Evolutionary conservation across 2,113 vertebrate genomes (phyloP).

Genomic region (Nymphicus hollandicus): DNA sequence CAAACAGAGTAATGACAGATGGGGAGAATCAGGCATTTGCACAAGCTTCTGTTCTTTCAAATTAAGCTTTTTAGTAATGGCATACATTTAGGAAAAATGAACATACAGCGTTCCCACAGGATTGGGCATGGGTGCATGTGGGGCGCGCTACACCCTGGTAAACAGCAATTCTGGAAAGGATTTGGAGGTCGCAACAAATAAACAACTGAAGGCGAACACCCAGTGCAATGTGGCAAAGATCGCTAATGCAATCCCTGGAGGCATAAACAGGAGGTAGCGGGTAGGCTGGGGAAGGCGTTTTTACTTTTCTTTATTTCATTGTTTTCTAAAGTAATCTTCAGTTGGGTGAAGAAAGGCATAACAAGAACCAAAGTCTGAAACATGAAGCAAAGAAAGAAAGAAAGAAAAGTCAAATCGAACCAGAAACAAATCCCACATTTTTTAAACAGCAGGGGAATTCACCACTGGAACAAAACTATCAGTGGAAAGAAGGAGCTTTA

Average conservation of each 20-base stretch:
- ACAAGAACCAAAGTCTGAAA: slow-evolving; percentile 33
- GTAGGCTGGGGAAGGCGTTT: neutral
- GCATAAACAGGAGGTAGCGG: neutral
- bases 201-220: neutral
- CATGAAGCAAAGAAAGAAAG: neutral
- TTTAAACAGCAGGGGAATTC: slow-evolving; percentile 9
- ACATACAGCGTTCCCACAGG: accelerated
- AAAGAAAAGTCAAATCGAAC: neutral
- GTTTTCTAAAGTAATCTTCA: slow-evolving; percentile 23
- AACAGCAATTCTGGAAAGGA: neutral
- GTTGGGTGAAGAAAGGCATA: slow-evolving; percentile 15
- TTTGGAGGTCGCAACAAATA: neutral
- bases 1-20: neutral
- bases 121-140: neutral
- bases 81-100: neutral
- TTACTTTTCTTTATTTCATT: slow-evolving; percentile 22
- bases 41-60: neutral
- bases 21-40: neutral
- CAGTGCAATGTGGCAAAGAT: neutral
- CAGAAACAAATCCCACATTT: slow-evolving; percentile 19
- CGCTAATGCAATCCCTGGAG: neutral
- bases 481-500: neutral
- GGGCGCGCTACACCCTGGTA: neutral
- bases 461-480: slow-evolving; percentile 15
- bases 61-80: neutral